Evolutionary conservation across 1,140 invertebrate species (phyloP), one percentile per base, ranked within the genome.

Genomic region (Pseudomyrmex pallidus): DNA sequence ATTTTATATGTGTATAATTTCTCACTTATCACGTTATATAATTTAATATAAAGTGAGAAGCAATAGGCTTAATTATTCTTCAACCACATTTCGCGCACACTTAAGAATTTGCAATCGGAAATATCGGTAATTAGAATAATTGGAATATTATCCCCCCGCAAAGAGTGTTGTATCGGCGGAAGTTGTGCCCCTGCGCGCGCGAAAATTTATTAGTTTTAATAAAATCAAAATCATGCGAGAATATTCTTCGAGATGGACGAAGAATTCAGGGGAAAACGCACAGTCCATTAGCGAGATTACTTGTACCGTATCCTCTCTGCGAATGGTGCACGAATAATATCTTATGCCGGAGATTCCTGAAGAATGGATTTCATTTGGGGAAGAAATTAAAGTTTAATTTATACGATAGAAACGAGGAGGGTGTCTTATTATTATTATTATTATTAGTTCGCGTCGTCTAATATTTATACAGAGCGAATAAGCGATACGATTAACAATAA

Each of bases 151-250:
- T 52, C 50, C n/a, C n/a, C n/a, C n/a, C 13, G 52, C 17, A 15
- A 20, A 9, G 22, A 48, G 13, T n/a, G 44, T 48, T 15, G 66
- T 78, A 70, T 87, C 35, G 74, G 44, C 35, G 74, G n/a, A 87
- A 84, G 44, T 56, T 20, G 73, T 63, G 52, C 44, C n/a, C 7
- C 5, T 25, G 25, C 35, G 35, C 35, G 0, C 5, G 64, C 62
- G 66, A 59, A 84, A 91, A 92, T 93, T 92, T 92, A 92, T 92
- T 92, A 92, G 91, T 91, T 93, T 92, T 92, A 92, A 92, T 92
- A 92, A 91, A 92, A 92, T 85, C 87, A 89, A 88, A 92, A 88
- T 90, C 86, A 83, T 62, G 52, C 82, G 89, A 35, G 35, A 90
- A 92, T 92, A 91, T 92, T 90, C 89, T 90, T 89, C 82, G 66